Base-by-base conservation (phyloP, 1,140 invertebrate species). In the Anoplophora glabripennis region DNA sequence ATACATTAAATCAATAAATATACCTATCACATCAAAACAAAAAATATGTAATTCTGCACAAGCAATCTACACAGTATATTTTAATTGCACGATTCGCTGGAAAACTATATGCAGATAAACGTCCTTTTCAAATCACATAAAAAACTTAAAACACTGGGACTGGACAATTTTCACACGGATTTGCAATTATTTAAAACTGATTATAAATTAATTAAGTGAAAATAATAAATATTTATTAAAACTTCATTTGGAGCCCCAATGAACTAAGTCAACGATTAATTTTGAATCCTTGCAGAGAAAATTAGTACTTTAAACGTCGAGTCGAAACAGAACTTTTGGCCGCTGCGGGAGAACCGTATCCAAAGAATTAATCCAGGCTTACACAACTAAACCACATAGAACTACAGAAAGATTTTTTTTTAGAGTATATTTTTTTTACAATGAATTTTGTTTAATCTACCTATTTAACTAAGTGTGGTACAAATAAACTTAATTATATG, bases 11-110 rank as follows among this genome's bases (percentile, higher is more conserved):
- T 56, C 49, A 52, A 51, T 36, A 54, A 59, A 52, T 53, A 45
- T 54, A 54, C 38, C 33, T 38, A 65, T 65, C 48, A 52, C 59
- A 65, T 57, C 57, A 56, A 46, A 63, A 61, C 37, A 37, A 57
- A 57, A 38, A 52, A 35, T 55, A 67, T 57, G 64, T 65, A 69
- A 64, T 68, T 64, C 64, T 64, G 60, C 62, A 45, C 41, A 65
- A 70, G 68, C 68, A 70, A 72, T 59, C 68, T 70, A 70, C 68
- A 61, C 42, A 51, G 45, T 63, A 57, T 63, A 66, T 21, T 28
- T 47, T 60, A 70, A 70, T 70, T 70, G 69, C 67, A 64, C 70
- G 5, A 28, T 53, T 66, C 61, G 61, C 64, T 65, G 63, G 67
- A 69, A 41, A 66, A 53, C 45, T 65, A 61, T 60, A 51, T 63